Evolutionary conservation across 2,113 vertebrate genomes (phyloP).

Genomic region (Nycticorax nycticorax): DNA sequence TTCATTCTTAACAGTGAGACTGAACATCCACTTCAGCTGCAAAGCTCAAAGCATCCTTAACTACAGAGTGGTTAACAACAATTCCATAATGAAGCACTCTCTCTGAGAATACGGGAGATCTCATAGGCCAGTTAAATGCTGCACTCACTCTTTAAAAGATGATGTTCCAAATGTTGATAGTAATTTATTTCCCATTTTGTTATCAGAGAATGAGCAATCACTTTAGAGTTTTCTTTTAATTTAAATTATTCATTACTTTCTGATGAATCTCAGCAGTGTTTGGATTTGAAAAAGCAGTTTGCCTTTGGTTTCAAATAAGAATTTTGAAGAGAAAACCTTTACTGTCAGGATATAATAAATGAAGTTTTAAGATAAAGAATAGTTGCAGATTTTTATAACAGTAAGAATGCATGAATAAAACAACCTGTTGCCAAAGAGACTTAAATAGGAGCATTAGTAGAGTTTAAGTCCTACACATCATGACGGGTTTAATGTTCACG

Average conservation of each 20-base stretch:
- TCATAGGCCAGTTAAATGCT: not conserved
- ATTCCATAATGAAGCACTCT: not conserved
- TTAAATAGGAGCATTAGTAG: not conserved
- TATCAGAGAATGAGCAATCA: conserved; percentile 30
- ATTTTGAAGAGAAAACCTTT: not conserved
- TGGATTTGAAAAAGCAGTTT: conserved; percentile 5
- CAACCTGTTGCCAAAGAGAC: not conserved
- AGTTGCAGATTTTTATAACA: not conserved
- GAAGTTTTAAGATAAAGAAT: not conserved
- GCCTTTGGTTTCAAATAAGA: not conserved
- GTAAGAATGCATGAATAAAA: not conserved
- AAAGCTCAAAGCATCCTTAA: not conserved
- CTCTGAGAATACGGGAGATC: not conserved
- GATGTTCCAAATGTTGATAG: not conserved
- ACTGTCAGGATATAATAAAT: not conserved
- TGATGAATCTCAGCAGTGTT: not conserved
- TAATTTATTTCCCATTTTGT: conserved; percentile 17
- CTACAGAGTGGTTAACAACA: not conserved
- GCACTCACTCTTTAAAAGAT: not conserved
- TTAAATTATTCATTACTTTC: conserved; percentile 42
- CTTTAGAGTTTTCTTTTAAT: not conserved
- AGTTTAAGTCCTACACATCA: not conserved
- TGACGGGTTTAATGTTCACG: not conserved
- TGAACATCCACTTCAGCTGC: not conserved
- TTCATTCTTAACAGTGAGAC: not conserved